Percentiles rank a stretch among this genome's conserved stretches.
Conservation (phyloP, 2,888 invertebrate species). For the Sinohyriopsis cumingii region DNA sequence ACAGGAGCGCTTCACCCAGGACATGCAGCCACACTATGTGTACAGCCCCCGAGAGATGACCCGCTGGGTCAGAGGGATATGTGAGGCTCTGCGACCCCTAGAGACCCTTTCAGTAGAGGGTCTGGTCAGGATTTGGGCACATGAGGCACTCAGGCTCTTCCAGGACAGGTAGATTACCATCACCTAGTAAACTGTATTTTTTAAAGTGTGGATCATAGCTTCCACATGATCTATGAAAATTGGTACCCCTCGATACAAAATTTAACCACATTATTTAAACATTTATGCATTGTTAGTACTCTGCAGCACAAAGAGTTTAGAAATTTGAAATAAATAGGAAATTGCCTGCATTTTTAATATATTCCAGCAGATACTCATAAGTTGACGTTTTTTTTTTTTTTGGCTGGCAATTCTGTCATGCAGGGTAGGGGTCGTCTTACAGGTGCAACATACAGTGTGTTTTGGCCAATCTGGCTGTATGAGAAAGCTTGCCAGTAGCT, state of each 20-base stretch:
- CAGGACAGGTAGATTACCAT: constrained; percentile 76
- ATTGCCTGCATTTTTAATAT: no score
- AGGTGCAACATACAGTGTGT: no score
- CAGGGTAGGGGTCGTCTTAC: no score
- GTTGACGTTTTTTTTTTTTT: no score
- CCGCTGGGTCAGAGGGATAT: constrained; percentile 98
- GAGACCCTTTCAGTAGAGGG: constrained; percentile 94
- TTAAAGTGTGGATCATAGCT: background rate
- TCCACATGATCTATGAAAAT: background rate
- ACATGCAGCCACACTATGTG: constrained; percentile 99
- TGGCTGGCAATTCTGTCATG: no score
- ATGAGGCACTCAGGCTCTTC: constrained; percentile 97
- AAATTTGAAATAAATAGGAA: no score
- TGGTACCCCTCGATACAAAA: background rate
- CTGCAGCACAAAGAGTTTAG: no score
- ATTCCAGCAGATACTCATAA: no score
- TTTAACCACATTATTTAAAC: background rate
- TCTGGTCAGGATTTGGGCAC: constrained; percentile 98
- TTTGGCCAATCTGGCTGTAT: no score
- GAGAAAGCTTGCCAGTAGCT: no score
- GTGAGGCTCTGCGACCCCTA: constrained; percentile 96
- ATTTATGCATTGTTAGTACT: background rate
- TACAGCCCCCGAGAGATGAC: constrained; percentile 99
- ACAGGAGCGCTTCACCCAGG: constrained; percentile 95
- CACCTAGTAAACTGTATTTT: background rate